Conservation (phyloP, 2,797 vertebrate species). For the Orientallactaga sibirica region DNA sequence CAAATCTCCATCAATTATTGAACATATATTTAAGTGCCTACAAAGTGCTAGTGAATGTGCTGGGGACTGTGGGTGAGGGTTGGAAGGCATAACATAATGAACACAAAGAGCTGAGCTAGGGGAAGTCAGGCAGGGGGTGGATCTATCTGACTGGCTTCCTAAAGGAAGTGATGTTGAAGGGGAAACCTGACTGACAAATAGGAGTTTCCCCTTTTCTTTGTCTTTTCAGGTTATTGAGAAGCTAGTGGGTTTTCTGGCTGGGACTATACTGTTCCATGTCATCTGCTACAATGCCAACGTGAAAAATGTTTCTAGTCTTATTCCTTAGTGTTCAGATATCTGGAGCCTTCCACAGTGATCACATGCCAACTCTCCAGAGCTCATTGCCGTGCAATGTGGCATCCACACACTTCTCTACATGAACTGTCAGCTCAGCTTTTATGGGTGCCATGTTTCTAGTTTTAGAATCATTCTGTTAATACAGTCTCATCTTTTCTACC, state of each 20-base stretch:
- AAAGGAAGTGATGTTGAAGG: conserved; percentile 69
- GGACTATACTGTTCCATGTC: conserved; percentile 8
- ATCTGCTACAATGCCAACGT: conserved; percentile 56
- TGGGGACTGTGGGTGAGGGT: neutral
- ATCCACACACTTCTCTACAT: neutral
- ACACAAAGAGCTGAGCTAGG: neutral
- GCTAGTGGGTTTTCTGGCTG: conserved; percentile 54
- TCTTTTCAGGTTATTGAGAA: conserved; percentile 68
- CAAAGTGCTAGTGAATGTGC: neutral
- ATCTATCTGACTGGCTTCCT: conserved; percentile 71
- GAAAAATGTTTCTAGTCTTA: conserved; percentile 61
- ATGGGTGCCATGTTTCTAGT: conserved; percentile 12
- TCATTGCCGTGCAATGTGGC: conserved; percentile 31
- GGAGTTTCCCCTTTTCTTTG: conserved; percentile 78
- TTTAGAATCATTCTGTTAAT: conserved; percentile 79
- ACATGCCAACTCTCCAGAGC: conserved; percentile 71
- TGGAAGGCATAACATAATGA: neutral
- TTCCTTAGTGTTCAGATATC: conserved; percentile 52
- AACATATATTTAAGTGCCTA: neutral
- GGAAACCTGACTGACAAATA: conserved; percentile 66
- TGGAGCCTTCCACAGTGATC: conserved; percentile 74
- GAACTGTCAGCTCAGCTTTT: neutral
- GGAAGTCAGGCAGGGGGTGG: conserved; percentile 36
- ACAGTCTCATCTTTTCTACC: conserved; percentile 64
- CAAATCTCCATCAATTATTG: neutral